Base-by-base conservation (phyloP, 1,140 invertebrate genomes). In the Lepidurus apus region DNA sequence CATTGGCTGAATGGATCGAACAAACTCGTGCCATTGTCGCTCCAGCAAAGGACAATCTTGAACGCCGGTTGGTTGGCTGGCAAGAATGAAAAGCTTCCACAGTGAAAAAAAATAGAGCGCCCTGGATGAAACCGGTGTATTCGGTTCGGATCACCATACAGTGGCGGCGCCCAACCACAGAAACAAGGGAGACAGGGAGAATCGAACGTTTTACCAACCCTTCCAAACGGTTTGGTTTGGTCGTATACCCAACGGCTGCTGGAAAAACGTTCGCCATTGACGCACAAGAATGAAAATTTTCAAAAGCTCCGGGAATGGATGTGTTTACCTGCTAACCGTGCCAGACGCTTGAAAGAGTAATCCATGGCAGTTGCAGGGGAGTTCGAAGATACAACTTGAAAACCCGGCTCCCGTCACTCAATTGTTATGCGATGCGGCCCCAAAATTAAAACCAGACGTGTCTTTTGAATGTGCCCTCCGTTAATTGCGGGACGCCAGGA, bases 11-110 rank as follows among this genome's bases (percentile, higher is more conserved):
- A 65, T n/a, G 53, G 53, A 21, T n/a, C 21, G 2, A n/a, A 65
- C 53, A 65, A 65, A 65, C 53, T 65, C 21, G 53, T n/a, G 53
- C n/a, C 3, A 65, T 65, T 65, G 53, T 65, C 21, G 53, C 53
- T 13, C 53, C 53, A 65, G 17, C 21, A 65, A 65, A 21, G 53
- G 21, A 21, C 21, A 65, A 13, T 65, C 53, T 34, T 34, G 34
- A 65, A 65, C 53, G 53, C 53, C 21, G 53, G 53, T 65, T 65
- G 53, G 53, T 13, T 65, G 21, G 17, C 53, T n/a, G 2, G 34
- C 34, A 65, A 65, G 53, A 21, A 65, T 65, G 21, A 65, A 65
- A 65, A 21, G 17, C 53, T 21, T 65, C 53, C 21, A 65, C 53
- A 65, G 21, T 65, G 53, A 65, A 17, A 65, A 65, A 65, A 65